Evolutionary conservation across 2,113 vertebrate species (phyloP).

Genomic region (Toxotes jaculatrix): DNA sequence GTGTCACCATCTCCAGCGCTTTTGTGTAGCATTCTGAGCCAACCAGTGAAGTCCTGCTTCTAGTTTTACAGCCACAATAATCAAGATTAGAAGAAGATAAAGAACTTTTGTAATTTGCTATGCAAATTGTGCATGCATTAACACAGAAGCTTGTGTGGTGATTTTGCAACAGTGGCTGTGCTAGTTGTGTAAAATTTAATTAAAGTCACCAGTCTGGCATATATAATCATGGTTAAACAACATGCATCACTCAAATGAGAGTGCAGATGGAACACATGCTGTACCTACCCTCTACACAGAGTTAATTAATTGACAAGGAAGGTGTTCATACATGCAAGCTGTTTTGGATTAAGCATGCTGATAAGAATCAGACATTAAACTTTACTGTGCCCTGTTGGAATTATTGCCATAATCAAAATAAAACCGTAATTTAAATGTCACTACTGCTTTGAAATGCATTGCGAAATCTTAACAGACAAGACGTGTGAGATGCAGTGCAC

Average conservation of each 20-base stretch:
- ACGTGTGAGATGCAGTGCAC: neutral
- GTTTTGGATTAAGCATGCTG: constrained; percentile 2
- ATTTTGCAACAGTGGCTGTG: neutral
- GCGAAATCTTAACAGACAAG: neutral
- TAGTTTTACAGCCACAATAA: neutral
- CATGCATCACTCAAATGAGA: constrained; percentile 27
- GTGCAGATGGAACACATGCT: constrained; percentile 32
- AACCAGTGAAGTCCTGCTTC: neutral
- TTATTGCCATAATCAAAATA: constrained; percentile 12
- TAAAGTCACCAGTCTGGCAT: constrained; percentile 1
- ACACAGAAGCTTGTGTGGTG: neutral
- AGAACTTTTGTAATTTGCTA: neutral
- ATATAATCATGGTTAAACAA: constrained; percentile 34
- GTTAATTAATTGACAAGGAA: constrained; percentile 20
- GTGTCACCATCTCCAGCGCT: too few relatives aligned
- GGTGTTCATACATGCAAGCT: constrained; percentile 16
- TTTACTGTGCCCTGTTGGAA: constrained; percentile 11
- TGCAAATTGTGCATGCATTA: neutral
- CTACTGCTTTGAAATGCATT: neutral
- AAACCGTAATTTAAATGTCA: constrained; percentile 17
- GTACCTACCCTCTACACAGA: constrained; percentile 20
- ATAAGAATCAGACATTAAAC: neutral
- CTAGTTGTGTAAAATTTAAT: neutral
- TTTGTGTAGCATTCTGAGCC: neutral
- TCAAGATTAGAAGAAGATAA: neutral